Percentiles rank a stretch among this genome's conserved stretches.
Evolutionary conservation across 2,113 vertebrate species (phyloP).

Genomic region (Tenrec ecaudatus): DNA sequence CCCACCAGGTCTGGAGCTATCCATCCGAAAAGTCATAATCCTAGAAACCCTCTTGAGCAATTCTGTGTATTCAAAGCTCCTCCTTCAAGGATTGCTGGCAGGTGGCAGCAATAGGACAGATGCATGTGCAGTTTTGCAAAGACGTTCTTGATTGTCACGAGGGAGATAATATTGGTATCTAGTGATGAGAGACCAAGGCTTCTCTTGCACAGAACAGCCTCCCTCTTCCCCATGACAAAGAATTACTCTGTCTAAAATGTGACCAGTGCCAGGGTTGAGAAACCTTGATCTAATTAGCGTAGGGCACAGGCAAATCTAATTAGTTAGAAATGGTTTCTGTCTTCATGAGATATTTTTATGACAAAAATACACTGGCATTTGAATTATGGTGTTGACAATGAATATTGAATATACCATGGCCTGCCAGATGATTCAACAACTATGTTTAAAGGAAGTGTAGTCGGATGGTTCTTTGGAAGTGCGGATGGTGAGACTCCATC

Average conservation of each 20-base stretch:
- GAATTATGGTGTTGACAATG: no score
- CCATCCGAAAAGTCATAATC: no score
- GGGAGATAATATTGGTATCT: not conserved
- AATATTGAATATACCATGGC: no score
- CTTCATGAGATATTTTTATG: not conserved
- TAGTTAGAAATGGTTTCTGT: slow-evolving; percentile 16
- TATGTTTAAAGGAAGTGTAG: no score
- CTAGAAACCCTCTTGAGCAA: not conserved
- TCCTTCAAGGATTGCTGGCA: not conserved
- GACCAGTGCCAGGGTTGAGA: not conserved
- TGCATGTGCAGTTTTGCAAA: not conserved
- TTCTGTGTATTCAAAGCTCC: not conserved
- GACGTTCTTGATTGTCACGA: not conserved
- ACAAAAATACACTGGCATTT: not conserved
- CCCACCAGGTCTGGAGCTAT: no score
- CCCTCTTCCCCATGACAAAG: no score
- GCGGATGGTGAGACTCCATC: no score
- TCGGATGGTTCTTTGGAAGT: no score
- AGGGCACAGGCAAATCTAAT: not conserved
- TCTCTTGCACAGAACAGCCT: not conserved
- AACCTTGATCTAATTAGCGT: not conserved
- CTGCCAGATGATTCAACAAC: no score
- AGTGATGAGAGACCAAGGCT: not conserved
- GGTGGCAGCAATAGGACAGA: no score
- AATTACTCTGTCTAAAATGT: not conserved